Base-by-base conservation (phyloP, 2,797 vertebrate species). In the Mus minutoides region DNA sequence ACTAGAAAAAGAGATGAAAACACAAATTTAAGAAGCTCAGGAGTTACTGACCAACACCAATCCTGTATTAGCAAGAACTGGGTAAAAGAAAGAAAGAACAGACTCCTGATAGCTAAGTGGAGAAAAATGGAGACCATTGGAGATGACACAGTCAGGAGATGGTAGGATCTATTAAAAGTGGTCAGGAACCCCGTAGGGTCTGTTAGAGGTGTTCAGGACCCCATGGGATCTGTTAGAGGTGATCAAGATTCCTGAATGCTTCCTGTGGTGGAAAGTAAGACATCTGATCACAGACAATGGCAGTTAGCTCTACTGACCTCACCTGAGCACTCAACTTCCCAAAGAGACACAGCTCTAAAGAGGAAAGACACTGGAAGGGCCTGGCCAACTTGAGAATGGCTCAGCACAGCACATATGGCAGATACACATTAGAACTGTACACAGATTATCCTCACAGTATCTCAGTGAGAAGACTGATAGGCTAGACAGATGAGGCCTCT, bases 281-380 rank as follows among this genome's bases (percentile, higher is more conserved):
- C 79, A 88, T 84, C 71, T 84, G 71, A 71, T 62, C 17, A 73
- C 73, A 78, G 14, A 88, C 24, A 37, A 49, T 37, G 73, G n/a
- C 49, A 58, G 58, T 76, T 64, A 91, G 90, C 54, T 43, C n/a
- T 37, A 54, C 0, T 52, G 37, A 87, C 69, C 56, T 83, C 58
- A 21, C 5, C 12, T 7, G 3, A 64, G 31, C 94, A 92, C 52
- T 76, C 82, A 31, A 78, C 77, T 91, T 94, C 52, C 86, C 83
- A 79, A 90, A 94, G 54, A 95, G n/a, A 46, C 46, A 26, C 2
- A 21, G n/a, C 60, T 86, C 82, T 24, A 14, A 67, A 94, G 88
- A 60, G 73, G 19, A 58, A 79, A 96, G 84, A n/a, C 43, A n/a
- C 77, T 62, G 43, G 37, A 19, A 84, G 62, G 89, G 82, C 56